A percentile compares a stretch with the other conserved stretches of the same genome.
Evolutionary conservation across 2,113 vertebrate genomes (phyloP).

Genomic region (Lycocorax pyrrhopterus): DNA sequence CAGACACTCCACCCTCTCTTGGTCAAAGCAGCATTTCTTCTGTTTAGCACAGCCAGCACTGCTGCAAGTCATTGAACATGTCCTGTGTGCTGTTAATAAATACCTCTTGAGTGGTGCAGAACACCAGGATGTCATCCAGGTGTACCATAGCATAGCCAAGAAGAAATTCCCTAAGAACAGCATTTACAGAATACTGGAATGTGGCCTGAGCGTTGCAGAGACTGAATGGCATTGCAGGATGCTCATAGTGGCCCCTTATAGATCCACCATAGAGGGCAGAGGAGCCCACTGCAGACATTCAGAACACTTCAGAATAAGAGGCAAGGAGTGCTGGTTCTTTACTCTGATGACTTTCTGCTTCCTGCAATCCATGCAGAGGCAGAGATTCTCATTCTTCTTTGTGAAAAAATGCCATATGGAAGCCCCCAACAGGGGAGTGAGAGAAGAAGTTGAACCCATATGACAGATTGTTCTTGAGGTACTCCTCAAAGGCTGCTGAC

Average conservation of each 20-base stretch:
- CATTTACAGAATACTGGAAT: not conserved
- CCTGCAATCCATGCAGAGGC: not conserved
- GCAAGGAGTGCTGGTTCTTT: not conserved
- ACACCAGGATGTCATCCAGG: not conserved
- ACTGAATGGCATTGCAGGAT: not conserved
- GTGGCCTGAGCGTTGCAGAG: not conserved
- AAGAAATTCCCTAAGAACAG: not conserved
- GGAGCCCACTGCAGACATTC: not conserved
- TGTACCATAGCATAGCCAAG: not conserved
- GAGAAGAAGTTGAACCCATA: not conserved
- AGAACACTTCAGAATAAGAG: not conserved
- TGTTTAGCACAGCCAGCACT: not conserved
- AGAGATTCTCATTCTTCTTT: not conserved
- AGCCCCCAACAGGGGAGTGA: not conserved
- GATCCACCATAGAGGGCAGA: not conserved
- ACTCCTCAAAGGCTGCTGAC: not conserved
- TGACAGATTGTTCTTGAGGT: not conserved
- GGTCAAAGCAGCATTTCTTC: not conserved
- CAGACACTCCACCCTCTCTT: not conserved
- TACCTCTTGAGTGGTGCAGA: fast-evolving
- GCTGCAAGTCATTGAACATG: not conserved
- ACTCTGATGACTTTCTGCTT: not conserved
- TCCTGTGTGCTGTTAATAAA: not conserved
- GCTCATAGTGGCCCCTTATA: not conserved
- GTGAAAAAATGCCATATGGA: not conserved